Base-by-base conservation (phyloP, 2,113 vertebrate species). In the Trematomus loennbergii region DNA sequence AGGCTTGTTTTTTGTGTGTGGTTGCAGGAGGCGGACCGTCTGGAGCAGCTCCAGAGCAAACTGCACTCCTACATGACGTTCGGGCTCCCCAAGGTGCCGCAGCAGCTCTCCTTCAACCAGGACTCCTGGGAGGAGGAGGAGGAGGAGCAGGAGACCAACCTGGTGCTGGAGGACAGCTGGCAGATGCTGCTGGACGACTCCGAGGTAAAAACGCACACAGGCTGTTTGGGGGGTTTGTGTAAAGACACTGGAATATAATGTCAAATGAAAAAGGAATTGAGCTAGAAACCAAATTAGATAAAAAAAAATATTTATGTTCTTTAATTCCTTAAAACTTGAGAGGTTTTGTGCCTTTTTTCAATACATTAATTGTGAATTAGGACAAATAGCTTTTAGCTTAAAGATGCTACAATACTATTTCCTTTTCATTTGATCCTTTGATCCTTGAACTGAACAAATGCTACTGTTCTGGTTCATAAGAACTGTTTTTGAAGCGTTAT, bases 101-200 rank as follows among this genome's bases (percentile, higher is more conserved):
- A 89, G 52, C 95, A 96, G 92, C 94, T 98, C 49, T 81, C 95
- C 91, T 99, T 99, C 5, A 95, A 98, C 91, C 96, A 96, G 0
- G 97, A 99, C 88, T 98, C 97, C 17, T 99, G 98, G 93, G 97
- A 97, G 68, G 96, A 94, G 0, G 97, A 94, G 43, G 77, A 81
- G 75, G 95, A 94, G 43, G 77, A 81, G 78, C 95, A 95, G 0
- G 95, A 93, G 9, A 79, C 91, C 5, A 90, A 93, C 85, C 92
- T 97, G 46, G 33, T 36, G 0, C 89, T 99, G 82, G 98, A 99
- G 88, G 96, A 97, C 57, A 98, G 96, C 90, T 99, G 98, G 98
- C 94, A 96, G 90, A 93, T 93, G 65, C 96, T 99, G 72, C 95
- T 97, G 29, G 96, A 94, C 2, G 93, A 94, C 9, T 76, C 95